Conservation (phyloP, 2,113 vertebrate genomes). For the Nyctibius bracteatus region DNA sequence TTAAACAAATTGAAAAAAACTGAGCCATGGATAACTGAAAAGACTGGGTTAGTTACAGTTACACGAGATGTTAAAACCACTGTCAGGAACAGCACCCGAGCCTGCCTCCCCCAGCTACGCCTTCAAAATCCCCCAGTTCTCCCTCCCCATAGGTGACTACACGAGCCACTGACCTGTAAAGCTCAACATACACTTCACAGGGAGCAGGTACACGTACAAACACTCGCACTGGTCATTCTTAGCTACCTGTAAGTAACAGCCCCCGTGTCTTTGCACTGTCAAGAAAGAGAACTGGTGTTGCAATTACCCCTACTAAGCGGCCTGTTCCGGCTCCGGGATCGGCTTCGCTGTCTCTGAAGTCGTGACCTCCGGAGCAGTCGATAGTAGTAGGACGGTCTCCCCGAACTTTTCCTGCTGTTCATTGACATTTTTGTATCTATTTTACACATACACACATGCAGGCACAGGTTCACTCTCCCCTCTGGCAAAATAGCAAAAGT, state of each 20-base stretch:
- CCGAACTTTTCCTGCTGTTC: conserved; percentile 87
- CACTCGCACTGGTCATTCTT: neutral
- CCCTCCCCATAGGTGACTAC: neutral
- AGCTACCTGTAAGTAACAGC: neutral
- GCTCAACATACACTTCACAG: neutral
- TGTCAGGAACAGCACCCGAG: neutral
- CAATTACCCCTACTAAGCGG: conserved; percentile 85
- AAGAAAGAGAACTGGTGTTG: neutral
- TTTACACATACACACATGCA: conserved; percentile 52
- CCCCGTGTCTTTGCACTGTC: neutral
- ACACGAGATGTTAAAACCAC: neutral
- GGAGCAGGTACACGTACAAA: neutral
- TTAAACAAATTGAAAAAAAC: rapidly evolving
- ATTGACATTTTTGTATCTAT: conserved; percentile 81
- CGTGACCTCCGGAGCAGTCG: conserved; percentile 90
- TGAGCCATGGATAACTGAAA: rapidly evolving
- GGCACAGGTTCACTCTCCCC: conserved; percentile 29
- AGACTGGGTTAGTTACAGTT: neutral
- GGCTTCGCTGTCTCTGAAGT: conserved; percentile 92
- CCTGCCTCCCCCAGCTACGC: neutral
- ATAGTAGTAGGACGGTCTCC: conserved; percentile 93
- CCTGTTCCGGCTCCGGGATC: conserved; percentile 91
- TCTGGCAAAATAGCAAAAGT: conserved; percentile 10
- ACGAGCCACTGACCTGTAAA: neutral
- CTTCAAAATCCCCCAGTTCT: rapidly evolving